phyloP scores from a whole-genome alignment of 1,140 invertebrate genomes.

The Patella vulgata region DNA sequence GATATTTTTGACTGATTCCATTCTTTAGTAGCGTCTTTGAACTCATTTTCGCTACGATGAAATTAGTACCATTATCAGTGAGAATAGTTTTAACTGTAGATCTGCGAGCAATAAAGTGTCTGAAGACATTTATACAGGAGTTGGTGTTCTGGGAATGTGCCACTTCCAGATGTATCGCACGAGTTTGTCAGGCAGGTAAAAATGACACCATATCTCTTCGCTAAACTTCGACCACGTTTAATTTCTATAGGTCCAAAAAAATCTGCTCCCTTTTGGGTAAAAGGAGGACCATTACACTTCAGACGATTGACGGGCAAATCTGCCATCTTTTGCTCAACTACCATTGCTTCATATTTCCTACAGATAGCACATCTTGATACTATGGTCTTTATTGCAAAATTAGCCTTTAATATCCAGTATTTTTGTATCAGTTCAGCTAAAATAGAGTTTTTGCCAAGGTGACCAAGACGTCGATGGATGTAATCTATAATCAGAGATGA shows the following conservation, averaged over 20 bases:
- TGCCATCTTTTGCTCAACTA: constrained; percentile 28
- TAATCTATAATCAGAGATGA: constrained; percentile 13
- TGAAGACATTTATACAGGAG: constrained; percentile 28
- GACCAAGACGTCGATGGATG: constrained; percentile 11
- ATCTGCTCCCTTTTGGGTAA: constrained; percentile 42
- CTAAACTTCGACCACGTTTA: constrained; percentile 10
- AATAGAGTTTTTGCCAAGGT: constrained; percentile 17
- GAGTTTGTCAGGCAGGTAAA: constrained; percentile 38
- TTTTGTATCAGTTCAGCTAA: constrained; percentile 1
- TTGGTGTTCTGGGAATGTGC: constrained; percentile 20
- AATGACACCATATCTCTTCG: constrained; percentile 44
- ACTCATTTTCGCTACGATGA: constrained; percentile 61
- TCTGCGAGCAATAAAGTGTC: constrained; percentile 29
- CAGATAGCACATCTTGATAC: constrained; percentile 7
- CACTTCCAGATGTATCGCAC: constrained; percentile 44
- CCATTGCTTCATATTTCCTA: not conserved
- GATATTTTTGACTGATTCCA: constrained; percentile 22
- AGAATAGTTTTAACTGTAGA: constrained; percentile 8
- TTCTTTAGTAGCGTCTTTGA: constrained; percentile 21
- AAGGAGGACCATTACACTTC: constrained; percentile 29
- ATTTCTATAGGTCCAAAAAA: constrained; percentile 48
- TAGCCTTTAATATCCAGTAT: constrained; percentile 17
- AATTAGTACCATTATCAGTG: constrained; percentile 55
- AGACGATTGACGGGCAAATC: constrained; percentile 28
- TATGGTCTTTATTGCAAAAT: not conserved